Evolutionary conservation across 2,888 invertebrate genomes (phyloP).

Genomic region (Bimastos eiseni): DNA sequence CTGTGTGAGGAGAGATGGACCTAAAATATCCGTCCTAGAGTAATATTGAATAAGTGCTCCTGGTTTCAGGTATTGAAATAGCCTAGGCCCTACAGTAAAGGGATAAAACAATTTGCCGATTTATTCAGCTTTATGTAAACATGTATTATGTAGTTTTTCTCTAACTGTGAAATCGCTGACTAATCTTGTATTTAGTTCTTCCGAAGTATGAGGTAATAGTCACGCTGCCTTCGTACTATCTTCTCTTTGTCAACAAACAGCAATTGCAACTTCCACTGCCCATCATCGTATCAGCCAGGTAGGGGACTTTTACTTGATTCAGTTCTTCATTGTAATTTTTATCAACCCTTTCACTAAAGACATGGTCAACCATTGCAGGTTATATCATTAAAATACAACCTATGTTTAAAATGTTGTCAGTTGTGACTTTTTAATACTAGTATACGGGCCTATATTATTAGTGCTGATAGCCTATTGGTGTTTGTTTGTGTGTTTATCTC

Average conservation of each 20-base stretch:
- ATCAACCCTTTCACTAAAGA: too few relatives aligned
- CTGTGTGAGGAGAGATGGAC: too few relatives aligned
- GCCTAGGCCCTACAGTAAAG: neutral
- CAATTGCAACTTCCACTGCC: neutral
- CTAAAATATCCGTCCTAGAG: too few relatives aligned
- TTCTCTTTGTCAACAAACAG: constrained; percentile 17
- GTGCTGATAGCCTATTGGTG: neutral
- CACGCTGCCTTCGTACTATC: constrained; percentile 1
- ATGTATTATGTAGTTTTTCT: neutral
- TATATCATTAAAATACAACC: neutral
- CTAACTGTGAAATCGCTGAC: neutral
- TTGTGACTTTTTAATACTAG: neutral
- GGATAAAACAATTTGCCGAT: neutral
- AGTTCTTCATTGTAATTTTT: neutral
- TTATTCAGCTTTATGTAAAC: neutral
- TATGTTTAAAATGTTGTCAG: neutral
- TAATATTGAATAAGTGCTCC: too few relatives aligned
- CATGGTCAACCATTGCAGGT: too few relatives aligned
- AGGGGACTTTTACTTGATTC: neutral
- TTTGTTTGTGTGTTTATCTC: neutral
- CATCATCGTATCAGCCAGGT: constrained; percentile 29
- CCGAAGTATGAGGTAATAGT: constrained; percentile 33
- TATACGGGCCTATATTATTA: too few relatives aligned
- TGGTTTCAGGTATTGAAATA: neutral
- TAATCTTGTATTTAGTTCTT: constrained; percentile 23